Evolutionary conservation across 2,888 invertebrate genomes (phyloP), one percentile per base, ranked within the genome.

Genomic region (Sycophila texana): DNA sequence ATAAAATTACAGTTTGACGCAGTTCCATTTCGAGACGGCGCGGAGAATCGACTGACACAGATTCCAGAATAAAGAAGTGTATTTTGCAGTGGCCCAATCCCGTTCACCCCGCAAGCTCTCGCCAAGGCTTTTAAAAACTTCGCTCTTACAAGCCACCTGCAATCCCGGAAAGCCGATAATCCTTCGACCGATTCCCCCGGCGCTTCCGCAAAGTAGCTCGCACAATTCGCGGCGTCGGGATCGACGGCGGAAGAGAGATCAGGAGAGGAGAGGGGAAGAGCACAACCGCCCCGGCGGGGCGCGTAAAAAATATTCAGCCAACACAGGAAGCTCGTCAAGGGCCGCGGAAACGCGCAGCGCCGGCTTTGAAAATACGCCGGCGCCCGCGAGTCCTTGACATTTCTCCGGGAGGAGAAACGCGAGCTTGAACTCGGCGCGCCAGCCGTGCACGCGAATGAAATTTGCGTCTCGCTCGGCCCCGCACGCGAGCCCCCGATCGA

Each of bases 321-420:
- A 39, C 39, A 51, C 22, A 12, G 26, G 57, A 74, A 60, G 47
- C 49, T 60, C 22, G 55, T 55, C 39, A 5, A n/a, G 14, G n/a
- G 51, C 10, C 13, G 63, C 13, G 63, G 30, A 74, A 53, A 66
- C 26, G n/a, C 30, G 3, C 22, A 14, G 61, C 10, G 4, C 49
- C 14, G 12, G 51, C 4, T 58, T 22, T n/a, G 39, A 66, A 4
- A 30, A 13, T 58, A 16, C 53, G 3, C 47, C 57, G 55, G n/a
- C 39, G 30, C 39, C n/a, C n/a, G 26, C 53, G 61, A 70, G 76
- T 30, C 77, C 71, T 77, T 77, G 65, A 77, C 77, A 77, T 77
- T 77, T 77, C 47, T 26, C 55, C 49, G 65, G 65, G 51, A 26
- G 20, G 67, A 53, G 67, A 53, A 22, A 4, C 39, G 51, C 57